Evolutionary conservation across 2,888 invertebrate species (phyloP), one percentile per base, ranked within the genome.

Genomic region (Heliconius ethilla): DNA sequence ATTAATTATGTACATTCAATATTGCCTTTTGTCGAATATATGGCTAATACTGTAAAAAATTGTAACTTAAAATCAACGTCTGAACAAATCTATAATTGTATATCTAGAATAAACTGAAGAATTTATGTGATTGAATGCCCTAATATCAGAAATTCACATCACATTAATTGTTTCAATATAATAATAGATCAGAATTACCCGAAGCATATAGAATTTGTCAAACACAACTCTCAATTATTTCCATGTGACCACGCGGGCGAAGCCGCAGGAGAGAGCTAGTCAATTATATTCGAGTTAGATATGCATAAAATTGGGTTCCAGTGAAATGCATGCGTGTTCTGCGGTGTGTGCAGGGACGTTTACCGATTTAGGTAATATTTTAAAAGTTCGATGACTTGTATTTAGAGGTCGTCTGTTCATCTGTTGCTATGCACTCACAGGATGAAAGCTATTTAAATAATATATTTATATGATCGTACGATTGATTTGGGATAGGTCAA

Each of bases 331-430:
- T 86, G 93, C 93, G 92, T 93, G 93, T 85, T 79, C 40, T 62
- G 40, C 22, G 79, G 84, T 81, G 85, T 85, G 62, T 62, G 62
- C 25, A 25, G 62, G 92, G 89, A 89, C 92, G 87, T 91, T 93
- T 90, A 92, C 92, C 92, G 91, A 89, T 89, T 93, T 92, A 91
- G 92, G 90, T 91, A 92, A 92, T 89, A 91, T 90, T 88, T 82
- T 86, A 74, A 85, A 83, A 85, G 94, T 92, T 94, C 93, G 90
- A 89, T 91, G 94, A 93, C 93, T 91, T 85, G 77, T 82, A 82
- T 78, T 87, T 89, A 91, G 92, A 92, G 93, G 92, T 92, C 92
- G 85, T 79, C 66, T 81, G 83, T 79, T 92, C 91, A 84, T 79
- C 66, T 81, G 83, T 80, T 88, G 87, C 87, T 82, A 88, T 82